A percentile compares a stretch with the other conserved stretches of the same genome.
Evolutionary conservation across 2,888 invertebrate species (phyloP).

Genomic region (Trissoscelio sp.): DNA sequence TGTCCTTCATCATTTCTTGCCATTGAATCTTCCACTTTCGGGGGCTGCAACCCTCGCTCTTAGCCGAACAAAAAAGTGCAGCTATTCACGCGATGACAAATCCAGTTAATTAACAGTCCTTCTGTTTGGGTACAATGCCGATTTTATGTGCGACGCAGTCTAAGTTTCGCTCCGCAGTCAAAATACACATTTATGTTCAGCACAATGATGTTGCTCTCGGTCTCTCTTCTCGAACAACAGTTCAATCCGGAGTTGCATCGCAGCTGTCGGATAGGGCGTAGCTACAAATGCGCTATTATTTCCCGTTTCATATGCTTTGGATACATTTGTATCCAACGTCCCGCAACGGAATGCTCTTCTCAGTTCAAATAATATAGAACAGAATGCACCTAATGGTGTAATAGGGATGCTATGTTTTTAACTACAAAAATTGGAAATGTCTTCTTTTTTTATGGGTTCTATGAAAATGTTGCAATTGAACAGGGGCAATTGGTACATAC

Average conservation of each 20-base stretch:
- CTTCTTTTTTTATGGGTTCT: no score
- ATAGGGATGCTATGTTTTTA: no score
- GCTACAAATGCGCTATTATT: conserved; percentile 79
- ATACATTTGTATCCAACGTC: conserved; percentile 45
- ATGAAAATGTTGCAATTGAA: no score
- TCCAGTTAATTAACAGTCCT: conserved; percentile 77
- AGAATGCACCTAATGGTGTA: no score
- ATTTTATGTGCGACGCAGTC: conserved; percentile 63
- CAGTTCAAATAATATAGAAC: no score
- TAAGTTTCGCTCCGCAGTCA: conserved; percentile 51
- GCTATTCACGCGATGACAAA: conserved; percentile 77
- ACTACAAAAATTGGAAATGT: no score
- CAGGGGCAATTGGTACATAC: no score
- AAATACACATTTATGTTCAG: conserved; percentile 53
- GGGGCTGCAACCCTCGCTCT: conserved; percentile 32
- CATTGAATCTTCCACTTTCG: conserved; percentile 35
- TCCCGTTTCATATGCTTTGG: conserved; percentile 73
- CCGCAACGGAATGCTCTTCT: conserved; percentile 46
- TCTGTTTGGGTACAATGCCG: conserved; percentile 70
- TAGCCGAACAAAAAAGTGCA: conserved; percentile 55
- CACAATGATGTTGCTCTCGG: conserved; percentile 62
- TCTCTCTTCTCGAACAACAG: conserved; percentile 77
- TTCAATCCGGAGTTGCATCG: conserved; percentile 78
- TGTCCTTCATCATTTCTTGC: conserved; percentile 36
- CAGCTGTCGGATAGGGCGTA: conserved; percentile 77